A percentile compares a stretch with the other conserved stretches of the same genome.
Evolutionary conservation across 2,113 vertebrate species (phyloP).

Genomic region (Sinocyclocheilus anophthalmus): DNA sequence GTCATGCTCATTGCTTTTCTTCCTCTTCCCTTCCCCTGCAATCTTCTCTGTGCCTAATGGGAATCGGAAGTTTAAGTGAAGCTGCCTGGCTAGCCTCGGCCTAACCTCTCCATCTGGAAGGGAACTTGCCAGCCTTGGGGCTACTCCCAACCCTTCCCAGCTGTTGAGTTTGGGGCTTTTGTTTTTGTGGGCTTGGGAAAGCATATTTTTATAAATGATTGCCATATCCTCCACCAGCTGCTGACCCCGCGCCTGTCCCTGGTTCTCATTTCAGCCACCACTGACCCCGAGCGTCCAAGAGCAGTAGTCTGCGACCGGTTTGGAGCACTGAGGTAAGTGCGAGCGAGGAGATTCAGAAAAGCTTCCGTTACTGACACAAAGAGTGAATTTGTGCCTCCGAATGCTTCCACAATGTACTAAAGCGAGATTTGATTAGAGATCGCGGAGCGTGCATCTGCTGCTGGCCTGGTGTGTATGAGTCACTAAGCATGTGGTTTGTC

Average conservation of each 20-base stretch:
- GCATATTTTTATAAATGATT: conserved; percentile 99
- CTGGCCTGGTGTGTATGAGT: conserved; percentile 47
- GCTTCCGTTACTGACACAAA: conserved; percentile 46
- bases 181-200: conserved; percentile 97
- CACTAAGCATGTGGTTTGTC: conserved; percentile 41
- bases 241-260: conserved; percentile 94
- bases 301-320: conserved; percentile 81
- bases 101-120: conserved; percentile 99
- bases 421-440: conserved; percentile 45
- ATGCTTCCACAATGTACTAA: background rate
- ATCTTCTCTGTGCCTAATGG: conserved; percentile 94
- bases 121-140: conserved; percentile 97
- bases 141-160: conserved; percentile 99
- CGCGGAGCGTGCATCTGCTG: conserved; percentile 29
- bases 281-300: conserved; percentile 63
- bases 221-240: conserved; percentile 99
- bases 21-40: conserved; percentile 88
- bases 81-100: conserved; percentile 90
- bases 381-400: conserved; percentile 45
- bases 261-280: conserved; percentile 88
- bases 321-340: conserved; percentile 83
- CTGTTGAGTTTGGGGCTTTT: conserved; percentile 92
- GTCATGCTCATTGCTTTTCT: conserved; percentile 97
- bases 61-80: conserved; percentile 96
- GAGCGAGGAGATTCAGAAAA: background rate